Evolutionary conservation across 2,113 vertebrate species (phyloP).

Genomic region (Podarcis cretensis): DNA sequence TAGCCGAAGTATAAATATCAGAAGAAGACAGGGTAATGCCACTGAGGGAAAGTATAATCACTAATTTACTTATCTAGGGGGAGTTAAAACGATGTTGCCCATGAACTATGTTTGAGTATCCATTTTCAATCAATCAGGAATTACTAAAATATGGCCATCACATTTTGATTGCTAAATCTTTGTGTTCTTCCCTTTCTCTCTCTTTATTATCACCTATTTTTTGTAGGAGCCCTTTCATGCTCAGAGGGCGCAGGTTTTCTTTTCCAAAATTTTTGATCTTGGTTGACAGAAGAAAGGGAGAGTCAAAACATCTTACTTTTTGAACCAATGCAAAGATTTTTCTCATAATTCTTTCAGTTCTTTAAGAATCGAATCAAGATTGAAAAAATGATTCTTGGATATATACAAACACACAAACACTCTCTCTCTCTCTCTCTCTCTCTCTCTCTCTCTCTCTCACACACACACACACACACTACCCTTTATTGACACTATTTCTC

Average conservation of each 20-base stretch:
- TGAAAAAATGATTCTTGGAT: background rate
- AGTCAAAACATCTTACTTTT: background rate
- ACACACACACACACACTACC: no score
- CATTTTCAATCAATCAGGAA: conserved; percentile 35
- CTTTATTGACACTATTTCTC: background rate
- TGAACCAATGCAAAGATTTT: conserved; percentile 17
- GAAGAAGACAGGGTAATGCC: background rate
- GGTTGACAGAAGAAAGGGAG: conserved; percentile 16
- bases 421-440: no score
- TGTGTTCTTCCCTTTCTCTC: conserved; percentile 32
- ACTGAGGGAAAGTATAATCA: background rate
- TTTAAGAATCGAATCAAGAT: conserved; percentile 6
- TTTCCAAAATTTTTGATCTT: background rate
- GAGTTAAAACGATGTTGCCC: background rate
- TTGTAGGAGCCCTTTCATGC: background rate
- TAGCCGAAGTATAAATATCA: background rate
- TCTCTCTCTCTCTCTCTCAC: no score
- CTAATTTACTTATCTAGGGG: background rate
- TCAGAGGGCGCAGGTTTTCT: background rate
- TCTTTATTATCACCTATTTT: background rate
- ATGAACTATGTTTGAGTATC: conserved; percentile 33
- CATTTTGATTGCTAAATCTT: conserved; percentile 42
- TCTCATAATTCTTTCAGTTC: conserved; percentile 7
- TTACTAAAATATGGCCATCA: background rate
- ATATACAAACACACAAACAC: background rate